Evolutionary conservation across 2,797 vertebrate species (phyloP), one percentile per base, ranked within the genome.

Genomic region (Characodon lateralis): DNA sequence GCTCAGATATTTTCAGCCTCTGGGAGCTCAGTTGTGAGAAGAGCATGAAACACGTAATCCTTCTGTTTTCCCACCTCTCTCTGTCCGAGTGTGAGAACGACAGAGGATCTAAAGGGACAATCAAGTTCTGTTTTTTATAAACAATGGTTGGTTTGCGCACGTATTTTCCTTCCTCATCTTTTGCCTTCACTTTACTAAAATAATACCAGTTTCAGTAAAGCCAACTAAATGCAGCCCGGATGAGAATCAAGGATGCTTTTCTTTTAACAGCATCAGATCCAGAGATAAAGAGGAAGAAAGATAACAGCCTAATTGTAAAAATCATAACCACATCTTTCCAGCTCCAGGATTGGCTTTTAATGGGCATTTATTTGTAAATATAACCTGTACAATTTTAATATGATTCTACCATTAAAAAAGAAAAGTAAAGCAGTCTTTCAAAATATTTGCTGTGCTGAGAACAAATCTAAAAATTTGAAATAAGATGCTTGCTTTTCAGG

Each of bases 61-160:
- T 22, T 14, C 41, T 79, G 71, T 74, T 70, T 73, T 76, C 68
- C 74, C 80, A 71, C 72, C n/a, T 28, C 48, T 79, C 43, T 76
- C 76, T 10, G 72, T 81, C 76, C 9, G 65, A 85, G 78, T 89
- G 89, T 87, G 87, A 90, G 85, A 88, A 90, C 78, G n/a, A 39
- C 5, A 6, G 74, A 72, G 59, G 81, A 88, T 88, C 84, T 88
- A 80, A 83, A 71, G 66, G 74, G 46, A 78, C 61, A 87, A 83
- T 82, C 46, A 7, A 50, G 71, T 75, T 86, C 58, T 79, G 68
- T 80, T 86, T 87, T 69, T 65, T 63, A 35, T 85, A 73, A 85
- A 89, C 85, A 87, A 72, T 79, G 69, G 79, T 13, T 73, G 79
- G 80, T 78, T 81, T 77, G 43, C 56, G 76, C 73, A 61, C 71